phyloP scores from a whole-genome alignment of 2,888 invertebrate genomes.

The Chrysina gloriosa region DNA sequence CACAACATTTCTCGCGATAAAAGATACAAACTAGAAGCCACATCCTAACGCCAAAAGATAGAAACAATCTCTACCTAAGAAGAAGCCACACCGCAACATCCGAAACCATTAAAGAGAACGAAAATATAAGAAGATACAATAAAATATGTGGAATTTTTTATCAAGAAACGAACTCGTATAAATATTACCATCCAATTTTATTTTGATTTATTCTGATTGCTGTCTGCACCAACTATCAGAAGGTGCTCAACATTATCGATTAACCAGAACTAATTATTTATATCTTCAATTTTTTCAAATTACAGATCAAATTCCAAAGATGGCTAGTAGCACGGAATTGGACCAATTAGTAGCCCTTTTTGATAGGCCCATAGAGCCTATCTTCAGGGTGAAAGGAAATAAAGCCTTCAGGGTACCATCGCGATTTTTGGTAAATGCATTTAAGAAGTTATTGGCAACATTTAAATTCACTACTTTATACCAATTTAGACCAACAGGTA shows the following conservation, averaged over 20 bases:
- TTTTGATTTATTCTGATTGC: too few species aligned
- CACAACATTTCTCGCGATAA: not conserved
- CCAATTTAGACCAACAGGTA: constrained; percentile 66
- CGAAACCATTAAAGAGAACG: too few species aligned
- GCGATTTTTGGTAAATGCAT: constrained; percentile 71
- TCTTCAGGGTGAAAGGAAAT: constrained; percentile 79
- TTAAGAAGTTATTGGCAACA: not conserved
- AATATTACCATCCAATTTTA: not conserved
- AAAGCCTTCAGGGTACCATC: constrained; percentile 72
- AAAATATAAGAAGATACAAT: too few species aligned
- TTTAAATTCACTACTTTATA: not conserved
- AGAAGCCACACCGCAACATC: too few species aligned
- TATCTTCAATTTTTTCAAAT: not conserved
- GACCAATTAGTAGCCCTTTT: constrained; percentile 74
- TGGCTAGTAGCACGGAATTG: constrained; percentile 60
- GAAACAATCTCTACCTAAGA: not conserved
- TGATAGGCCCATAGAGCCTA: constrained; percentile 81
- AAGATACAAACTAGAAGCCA: not conserved
- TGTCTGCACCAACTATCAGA: too few species aligned
- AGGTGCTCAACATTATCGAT: too few species aligned
- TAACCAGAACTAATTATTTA: not conserved
- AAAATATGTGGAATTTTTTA: not conserved
- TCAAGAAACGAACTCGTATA: not conserved
- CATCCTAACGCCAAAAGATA: not conserved
- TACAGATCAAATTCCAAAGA: not conserved